These are phyloP conservation scores for Macropis europaea DNA, from an alignment of 2,888 invertebrate genomes.

Conservation along the genomic window DNA sequence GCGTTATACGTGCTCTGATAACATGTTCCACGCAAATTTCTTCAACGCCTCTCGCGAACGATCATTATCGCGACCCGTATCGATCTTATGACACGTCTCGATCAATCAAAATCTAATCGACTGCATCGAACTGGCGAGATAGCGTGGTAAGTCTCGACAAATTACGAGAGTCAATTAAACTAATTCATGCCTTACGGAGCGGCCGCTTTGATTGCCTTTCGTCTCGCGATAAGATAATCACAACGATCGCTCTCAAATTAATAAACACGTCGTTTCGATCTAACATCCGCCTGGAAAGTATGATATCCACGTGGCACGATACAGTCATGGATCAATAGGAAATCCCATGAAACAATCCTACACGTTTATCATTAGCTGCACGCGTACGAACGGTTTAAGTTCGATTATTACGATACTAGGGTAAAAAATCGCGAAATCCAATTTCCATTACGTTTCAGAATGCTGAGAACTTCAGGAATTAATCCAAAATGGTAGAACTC, in stretches of 20 bases:
- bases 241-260: not conserved
- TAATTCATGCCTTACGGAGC: not conserved
- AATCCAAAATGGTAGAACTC: too few relatives aligned
- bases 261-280: not conserved
- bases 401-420: too few relatives aligned
- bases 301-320: not conserved
- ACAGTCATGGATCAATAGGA: not conserved
- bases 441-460: too few relatives aligned
- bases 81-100: slow-evolving; percentile 1
- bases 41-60: not conserved
- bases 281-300: not conserved
- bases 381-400: slow-evolving; percentile 11
- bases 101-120: slow-evolving; percentile 37
- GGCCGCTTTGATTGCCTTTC: slow-evolving; percentile 4
- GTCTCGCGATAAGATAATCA: slow-evolving; percentile 10
- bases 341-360: slow-evolving; percentile 7
- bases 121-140: slow-evolving; percentile 11
- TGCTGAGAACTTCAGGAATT: too few relatives aligned
- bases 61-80: slow-evolving; percentile 18
- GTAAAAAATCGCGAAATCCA: too few relatives aligned
- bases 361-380: slow-evolving; percentile 29
- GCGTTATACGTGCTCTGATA: too few relatives aligned
- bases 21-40: not conserved
- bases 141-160: slow-evolving; percentile 5
- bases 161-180: slow-evolving; percentile 32